Percentiles rank a stretch among this genome's conserved stretches.
Conservation (phyloP, 2,113 vertebrate genomes). For the Melanostigma gelatinosum region DNA sequence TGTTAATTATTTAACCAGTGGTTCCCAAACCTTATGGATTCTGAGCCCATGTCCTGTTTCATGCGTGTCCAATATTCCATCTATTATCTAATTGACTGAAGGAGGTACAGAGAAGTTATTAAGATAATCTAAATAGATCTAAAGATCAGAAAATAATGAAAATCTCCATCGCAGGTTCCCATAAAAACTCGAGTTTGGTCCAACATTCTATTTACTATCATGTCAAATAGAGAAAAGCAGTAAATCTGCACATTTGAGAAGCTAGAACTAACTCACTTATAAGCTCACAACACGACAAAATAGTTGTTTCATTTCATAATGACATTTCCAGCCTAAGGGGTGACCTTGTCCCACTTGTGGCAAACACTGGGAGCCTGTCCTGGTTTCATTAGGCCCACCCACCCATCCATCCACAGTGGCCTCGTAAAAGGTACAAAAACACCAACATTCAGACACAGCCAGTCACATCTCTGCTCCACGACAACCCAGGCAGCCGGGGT, state of each 20-base stretch:
- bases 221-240: neutral
- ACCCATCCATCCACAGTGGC: constrained; percentile 48
- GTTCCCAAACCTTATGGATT: too few species aligned
- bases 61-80: neutral
- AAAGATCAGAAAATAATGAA: neutral
- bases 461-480: constrained; percentile 27
- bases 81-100: neutral
- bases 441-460: constrained; percentile 34
- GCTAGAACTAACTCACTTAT: neutral
- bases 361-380: constrained; percentile 28
- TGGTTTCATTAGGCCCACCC: constrained; percentile 46
- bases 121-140: neutral
- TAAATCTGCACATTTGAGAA: neutral
- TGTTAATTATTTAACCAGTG: neutral
- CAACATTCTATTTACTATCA: neutral
- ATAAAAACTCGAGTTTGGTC: neutral
- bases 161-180: neutral
- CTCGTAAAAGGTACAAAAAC: constrained; percentile 41
- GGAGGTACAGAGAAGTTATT: neutral
- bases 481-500: neutral
- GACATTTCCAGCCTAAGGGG: constrained; percentile 14
- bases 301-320: neutral
- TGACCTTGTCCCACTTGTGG: constrained; percentile 66
- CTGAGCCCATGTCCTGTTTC: too few species aligned
- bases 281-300: neutral